Evolutionary conservation across 1,140 invertebrate genomes (phyloP), one percentile per base, ranked within the genome.

Genomic region (Prorops nasuta): DNA sequence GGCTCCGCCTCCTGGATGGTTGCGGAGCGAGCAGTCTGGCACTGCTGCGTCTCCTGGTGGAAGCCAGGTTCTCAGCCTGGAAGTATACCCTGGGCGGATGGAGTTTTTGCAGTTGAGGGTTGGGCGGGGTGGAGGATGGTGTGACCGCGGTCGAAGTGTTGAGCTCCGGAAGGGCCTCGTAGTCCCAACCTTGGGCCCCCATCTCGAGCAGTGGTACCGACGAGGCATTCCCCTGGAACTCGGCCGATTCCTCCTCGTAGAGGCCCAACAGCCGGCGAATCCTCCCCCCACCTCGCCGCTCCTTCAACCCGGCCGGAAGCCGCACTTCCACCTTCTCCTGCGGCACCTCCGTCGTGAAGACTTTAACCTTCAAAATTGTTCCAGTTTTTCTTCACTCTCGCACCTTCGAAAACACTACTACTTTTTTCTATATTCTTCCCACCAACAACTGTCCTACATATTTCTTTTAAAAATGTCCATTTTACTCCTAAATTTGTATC

Each of bases 11-110:
- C 56, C 81, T 60, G 55, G 74, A 77, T 67, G 69, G 51, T 50
- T 69, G 64, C 1, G 64, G 58, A 54, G 72, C 58, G 17, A 76
- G 69, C 52, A 74, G 53, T 44, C 74, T 66, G n/a, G 76, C 67
- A 53, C 79, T 80, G 40, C 84, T 81, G 12, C 83, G 75, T 51
- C 84, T 71, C 36, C 85, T 74, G 41, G 81, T 81, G 20, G 80
- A 69, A 31, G 81, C 76, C 41, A 84, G 78, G 46, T 77, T 76
- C 32, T 87, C 85, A 1, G 84, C 81, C 34, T 86, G 85, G 67
- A 90, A 90, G 66, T 88, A 89, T 31, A 90, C 87, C 54, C 84
- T 82, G 12, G 76, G 69, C 2, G 71, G 58, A 16, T 70, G 67
- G 0, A 46, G 12, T 41, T 73, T 76, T 12, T 66, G 61, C 10